Base-by-base conservation (phyloP, 2,113 vertebrate genomes). In the Toxostoma redivivum region DNA sequence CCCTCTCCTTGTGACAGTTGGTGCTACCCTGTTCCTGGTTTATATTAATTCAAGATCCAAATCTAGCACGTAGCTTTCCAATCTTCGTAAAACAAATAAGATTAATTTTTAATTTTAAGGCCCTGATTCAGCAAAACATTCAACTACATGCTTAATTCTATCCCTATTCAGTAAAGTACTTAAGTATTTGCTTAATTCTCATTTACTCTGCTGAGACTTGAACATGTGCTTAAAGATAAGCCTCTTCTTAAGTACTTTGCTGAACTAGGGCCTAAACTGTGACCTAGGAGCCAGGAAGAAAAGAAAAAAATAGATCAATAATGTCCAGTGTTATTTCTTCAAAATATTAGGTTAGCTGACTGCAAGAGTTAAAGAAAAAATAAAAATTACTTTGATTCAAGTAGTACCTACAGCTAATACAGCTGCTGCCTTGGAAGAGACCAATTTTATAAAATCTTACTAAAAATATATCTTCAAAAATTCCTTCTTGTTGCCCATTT, bases 51-150 rank as follows among this genome's bases (percentile, higher is more conserved):
- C 86, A 96, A 77, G 79, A 88, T 94, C 93, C 85, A 88, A 90
- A 95, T 93, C 96, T 94, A 95, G 90, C 31, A 10, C 28, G 9
- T 95, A 93, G 90, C 71, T 94, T 96, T 94, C 77, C 92, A 96
- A 95, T 96, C 95, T 96, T 96, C 48, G 22, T 40, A 95, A 94
- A 71, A 93, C 93, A 95, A 95, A 97, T 90, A 96, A 96, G 95
- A 97, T 97, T 97, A 97, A 96, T 95, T 96, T 95, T 97, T 97
- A 95, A 97, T 96, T 96, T 97, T 95, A 96, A 90, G 92, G 86
- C 89, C 71, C 92, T 95, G 92, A 94, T 92, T 94, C 95, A 95
- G 96, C 87, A 73, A 95, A 95, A 94, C 96, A 96, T 91, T 94
- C 81, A 97, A 96, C 95, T 91, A 95, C 30, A 28, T 94, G 74